Evolutionary conservation across 37 sponge, comb jelly and placozoan genomes (phyloP).

Genomic region (Haliclona indistincta): DNA sequence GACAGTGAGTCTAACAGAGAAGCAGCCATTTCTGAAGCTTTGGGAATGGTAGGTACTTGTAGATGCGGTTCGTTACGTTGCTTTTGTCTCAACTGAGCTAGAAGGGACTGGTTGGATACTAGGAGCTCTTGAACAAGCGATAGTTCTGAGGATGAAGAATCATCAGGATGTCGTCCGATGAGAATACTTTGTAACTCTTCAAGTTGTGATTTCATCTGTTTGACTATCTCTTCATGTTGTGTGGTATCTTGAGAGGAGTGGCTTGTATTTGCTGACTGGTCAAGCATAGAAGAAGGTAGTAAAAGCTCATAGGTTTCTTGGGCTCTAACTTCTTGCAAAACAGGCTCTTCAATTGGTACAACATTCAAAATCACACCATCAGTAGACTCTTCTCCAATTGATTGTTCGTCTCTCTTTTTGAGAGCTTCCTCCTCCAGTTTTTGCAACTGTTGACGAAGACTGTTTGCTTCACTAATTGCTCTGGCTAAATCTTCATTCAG

Average conservation of each 20-base stretch:
- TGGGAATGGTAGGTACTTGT: no score
- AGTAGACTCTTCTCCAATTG: no score
- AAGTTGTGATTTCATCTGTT: slow-evolving; percentile 51
- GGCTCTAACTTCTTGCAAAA: no score
- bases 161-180: not conserved
- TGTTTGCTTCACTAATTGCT: not conserved
- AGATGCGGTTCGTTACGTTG: no score
- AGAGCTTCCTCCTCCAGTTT: not conserved
- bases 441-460: not conserved
- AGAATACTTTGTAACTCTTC: slow-evolving; percentile 26
- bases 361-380: no score
- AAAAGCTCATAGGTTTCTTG: no score
- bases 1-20: no score
- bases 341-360: not conserved
- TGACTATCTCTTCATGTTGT: slow-evolving; percentile 23
- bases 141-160: not conserved
- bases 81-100: no score
- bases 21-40: no score
- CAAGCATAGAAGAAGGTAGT: not conserved
- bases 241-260: not conserved
- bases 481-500: not conserved
- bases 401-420: not conserved
- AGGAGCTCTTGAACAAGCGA: slow-evolving; percentile 20
- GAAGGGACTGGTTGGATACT: not conserved
- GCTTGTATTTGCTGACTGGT: not conserved